These are phyloP conservation scores for Phocides pigmalion DNA, from an alignment of 1,140 invertebrate species.

Conservation along the genomic window DNA sequence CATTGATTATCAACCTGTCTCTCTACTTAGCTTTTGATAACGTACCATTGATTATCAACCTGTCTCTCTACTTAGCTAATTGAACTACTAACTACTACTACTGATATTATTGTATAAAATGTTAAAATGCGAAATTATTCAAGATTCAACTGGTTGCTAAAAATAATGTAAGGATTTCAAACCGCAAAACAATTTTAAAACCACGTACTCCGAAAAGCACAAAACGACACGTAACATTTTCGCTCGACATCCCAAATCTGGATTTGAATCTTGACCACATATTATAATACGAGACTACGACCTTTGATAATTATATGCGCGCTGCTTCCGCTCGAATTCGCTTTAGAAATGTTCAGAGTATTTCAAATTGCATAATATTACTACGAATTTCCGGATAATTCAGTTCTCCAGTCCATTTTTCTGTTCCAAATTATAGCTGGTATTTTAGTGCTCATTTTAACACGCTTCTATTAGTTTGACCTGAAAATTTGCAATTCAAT, in stretches of 20 bases:
- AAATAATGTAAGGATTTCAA: neutral
- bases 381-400: slow-evolving; percentile 11
- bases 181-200: neutral
- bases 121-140: too few species aligned
- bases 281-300: slow-evolving; percentile 9
- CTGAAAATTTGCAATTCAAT: neutral
- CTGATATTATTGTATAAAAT: too few species aligned
- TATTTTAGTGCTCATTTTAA: slow-evolving; percentile 1
- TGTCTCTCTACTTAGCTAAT: too few species aligned
- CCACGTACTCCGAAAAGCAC: neutral
- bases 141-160: neutral
- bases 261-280: slow-evolving; percentile 20
- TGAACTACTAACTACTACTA: too few species aligned
- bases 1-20: too few species aligned
- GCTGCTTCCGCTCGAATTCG: slow-evolving; percentile 10
- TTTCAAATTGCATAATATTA: slow-evolving; percentile 16
- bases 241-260: neutral
- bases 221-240: neutral
- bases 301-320: slow-evolving; percentile 17
- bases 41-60: too few species aligned
- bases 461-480: neutral
- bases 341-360: slow-evolving; percentile 17
- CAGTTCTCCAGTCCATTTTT: slow-evolving; percentile 1
- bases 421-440: slow-evolving; percentile 1
- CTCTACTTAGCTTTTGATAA: too few species aligned